Base-by-base conservation (phyloP, 53 echinoderm and acorn worm genomes). In the Holothuria leucospilota region DNA sequence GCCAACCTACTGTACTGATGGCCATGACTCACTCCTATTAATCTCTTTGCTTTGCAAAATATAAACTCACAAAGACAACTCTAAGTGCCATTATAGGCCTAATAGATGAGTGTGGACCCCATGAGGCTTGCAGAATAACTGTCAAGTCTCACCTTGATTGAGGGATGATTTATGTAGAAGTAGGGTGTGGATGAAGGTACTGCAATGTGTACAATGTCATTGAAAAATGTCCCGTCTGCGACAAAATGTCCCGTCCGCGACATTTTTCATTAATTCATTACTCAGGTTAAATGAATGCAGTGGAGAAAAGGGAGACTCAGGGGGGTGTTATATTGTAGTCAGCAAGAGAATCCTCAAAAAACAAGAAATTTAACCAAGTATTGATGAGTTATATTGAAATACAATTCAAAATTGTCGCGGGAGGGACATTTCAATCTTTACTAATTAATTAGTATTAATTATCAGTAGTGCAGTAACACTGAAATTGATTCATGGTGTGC, bases 91-190 rank as follows among this genome's bases (percentile, higher is more conserved):
- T n/a, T n/a, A n/a, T n/a, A n/a, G n/a, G n/a, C n/a, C n/a, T n/a
- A n/a, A n/a, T n/a, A n/a, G n/a, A n/a, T n/a, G n/a, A n/a, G 63
- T 63, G 5, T 63, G 12, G n/a, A 4, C 5, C 5, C 63, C 4
- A 63, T 7, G 5, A 63, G 12, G 6, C 26, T 23, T 7, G 5
- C 6, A 23, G 21, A 63, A 63, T 63, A 63, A 63, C n/a, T 13
- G 5, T 5, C 21, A 63, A n/a, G 63, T 63, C 26, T 63, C 63
- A 25, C 26, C 12, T 63, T 63, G 63, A 63, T 63, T 63, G 63
- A 63, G 63, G 63, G 12, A 63, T 63, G 63, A 63, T 63, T 63
- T 63, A 63, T 63, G 63, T 66, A 29, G 16, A 66, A 66, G 66
- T 66, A 66, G 21, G 10, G 26, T 8, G 66, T n/a, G 8, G 66